Evolutionary conservation across 2,888 invertebrate genomes (phyloP).

Genomic region (Argyresthia albistria): DNA sequence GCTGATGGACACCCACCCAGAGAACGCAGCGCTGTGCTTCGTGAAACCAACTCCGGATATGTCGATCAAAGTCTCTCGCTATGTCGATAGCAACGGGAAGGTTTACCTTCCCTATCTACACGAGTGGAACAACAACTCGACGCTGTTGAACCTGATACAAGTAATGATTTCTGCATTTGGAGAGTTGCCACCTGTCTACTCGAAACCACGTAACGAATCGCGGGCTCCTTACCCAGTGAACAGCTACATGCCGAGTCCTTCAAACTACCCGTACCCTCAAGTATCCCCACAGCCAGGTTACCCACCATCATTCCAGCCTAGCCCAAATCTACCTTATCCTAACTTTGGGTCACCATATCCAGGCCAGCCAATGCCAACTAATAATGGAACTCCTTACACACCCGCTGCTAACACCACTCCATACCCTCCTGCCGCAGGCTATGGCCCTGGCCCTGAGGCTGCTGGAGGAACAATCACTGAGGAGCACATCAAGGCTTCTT

Average conservation of each 20-base stretch:
- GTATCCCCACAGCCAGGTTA: constrained; percentile 36
- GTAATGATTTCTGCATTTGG: constrained; percentile 94
- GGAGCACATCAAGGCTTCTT: constrained; percentile 94
- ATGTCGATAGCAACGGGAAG: constrained; percentile 95
- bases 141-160: constrained; percentile 90
- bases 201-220: constrained; percentile 75
- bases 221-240: constrained; percentile 72
- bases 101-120: constrained; percentile 97
- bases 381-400: constrained; percentile 36
- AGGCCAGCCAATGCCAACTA: constrained; percentile 14
- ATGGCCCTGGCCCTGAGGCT: constrained; percentile 41
- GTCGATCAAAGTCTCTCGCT: constrained; percentile 95
- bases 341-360: constrained; percentile 35
- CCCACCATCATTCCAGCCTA: constrained; percentile 58
- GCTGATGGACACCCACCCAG: constrained; percentile 97
- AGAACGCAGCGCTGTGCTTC: constrained; percentile 94
- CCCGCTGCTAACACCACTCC: constrained; percentile 31
- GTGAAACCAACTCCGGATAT: constrained; percentile 96
- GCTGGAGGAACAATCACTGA: constrained; percentile 91
- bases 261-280: constrained; percentile 54
- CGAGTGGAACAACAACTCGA: constrained; percentile 92
- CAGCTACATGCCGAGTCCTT: constrained; percentile 55
- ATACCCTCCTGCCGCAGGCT: constrained; percentile 36
- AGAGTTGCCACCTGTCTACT: constrained; percentile 94
- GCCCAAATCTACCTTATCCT: constrained; percentile 35